Conservation (phyloP, 2,797 vertebrate genomes). For the Enteromius argenteus region DNA sequence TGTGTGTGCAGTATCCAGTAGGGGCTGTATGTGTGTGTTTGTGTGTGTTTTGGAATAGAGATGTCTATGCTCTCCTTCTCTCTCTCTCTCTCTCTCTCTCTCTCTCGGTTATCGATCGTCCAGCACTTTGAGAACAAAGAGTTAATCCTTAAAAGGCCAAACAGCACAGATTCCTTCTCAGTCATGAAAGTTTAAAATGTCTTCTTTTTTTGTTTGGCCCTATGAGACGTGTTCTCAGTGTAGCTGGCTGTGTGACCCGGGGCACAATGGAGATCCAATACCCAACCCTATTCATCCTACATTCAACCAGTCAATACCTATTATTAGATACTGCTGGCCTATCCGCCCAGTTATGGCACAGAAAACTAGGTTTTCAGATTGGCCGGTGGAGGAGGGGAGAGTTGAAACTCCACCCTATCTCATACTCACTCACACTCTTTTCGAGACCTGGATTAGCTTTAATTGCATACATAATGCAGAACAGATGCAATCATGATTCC, state of each 20-base stretch:
- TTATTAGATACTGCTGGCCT: slow-evolving; percentile 87
- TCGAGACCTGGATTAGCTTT: slow-evolving; percentile 52
- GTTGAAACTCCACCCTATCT: slow-evolving; percentile 53
- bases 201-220: slow-evolving; percentile 78
- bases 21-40: slow-evolving; percentile 34
- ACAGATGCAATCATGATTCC: slow-evolving; percentile 1
- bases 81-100: slow-evolving; percentile 14
- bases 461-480: slow-evolving; percentile 48
- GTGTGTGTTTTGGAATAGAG: slow-evolving; percentile 75
- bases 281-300: slow-evolving; percentile 84
- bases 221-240: slow-evolving; percentile 73
- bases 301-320: slow-evolving; percentile 89
- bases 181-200: slow-evolving; percentile 87
- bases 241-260: slow-evolving; percentile 67
- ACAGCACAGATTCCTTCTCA: slow-evolving; percentile 78
- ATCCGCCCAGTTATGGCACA: slow-evolving; percentile 79
- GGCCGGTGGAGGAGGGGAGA: slow-evolving; percentile 68
- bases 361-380: slow-evolving; percentile 73
- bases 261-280: slow-evolving; percentile 84
- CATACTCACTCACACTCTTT: slow-evolving; percentile 19
- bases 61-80: slow-evolving; percentile 71
- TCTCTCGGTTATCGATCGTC: slow-evolving; percentile 78
- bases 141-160: slow-evolving; percentile 82
- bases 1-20: slow-evolving; percentile 48
- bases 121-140: slow-evolving; percentile 81